phyloP scores from a whole-genome alignment of 2,113 vertebrate species.

The Butastur rufipennis region DNA sequence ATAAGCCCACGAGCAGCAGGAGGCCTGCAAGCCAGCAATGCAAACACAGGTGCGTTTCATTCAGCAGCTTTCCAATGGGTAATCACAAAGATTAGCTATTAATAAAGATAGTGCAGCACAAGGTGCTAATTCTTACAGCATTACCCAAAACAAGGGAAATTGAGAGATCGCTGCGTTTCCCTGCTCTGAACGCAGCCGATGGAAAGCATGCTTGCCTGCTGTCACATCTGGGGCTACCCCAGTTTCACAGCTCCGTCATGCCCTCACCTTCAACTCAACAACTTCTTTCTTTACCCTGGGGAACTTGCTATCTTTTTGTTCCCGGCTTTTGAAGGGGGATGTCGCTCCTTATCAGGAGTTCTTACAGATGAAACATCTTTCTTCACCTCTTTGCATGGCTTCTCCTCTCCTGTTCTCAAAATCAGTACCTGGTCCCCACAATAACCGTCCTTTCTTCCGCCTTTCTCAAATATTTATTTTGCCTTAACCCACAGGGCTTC shows the following conservation, averaged over 20 bases:
- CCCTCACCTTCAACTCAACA: neutral
- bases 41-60: conserved; percentile 12
- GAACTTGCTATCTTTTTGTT: neutral
- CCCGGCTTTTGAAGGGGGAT: neutral
- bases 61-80: neutral
- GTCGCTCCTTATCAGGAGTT: neutral
- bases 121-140: neutral
- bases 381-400: neutral
- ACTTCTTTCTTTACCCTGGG: neutral
- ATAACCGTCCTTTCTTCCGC: neutral
- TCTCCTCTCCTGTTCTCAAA: neutral
- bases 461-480: neutral
- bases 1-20: neutral
- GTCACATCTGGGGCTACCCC: neutral
- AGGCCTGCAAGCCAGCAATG: neutral
- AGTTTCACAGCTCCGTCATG: neutral
- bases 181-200: accelerated
- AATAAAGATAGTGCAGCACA: neutral
- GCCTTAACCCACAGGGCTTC: neutral
- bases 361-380: neutral
- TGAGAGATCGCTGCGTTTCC: accelerated
- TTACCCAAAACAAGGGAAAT: neutral
- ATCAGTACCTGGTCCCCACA: neutral
- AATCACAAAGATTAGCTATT: neutral
- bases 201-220: neutral